A percentile compares a stretch with the other conserved stretches of the same genome.
Conservation (phyloP, 2,888 invertebrate species). For the Nemotelus nigrinus region DNA sequence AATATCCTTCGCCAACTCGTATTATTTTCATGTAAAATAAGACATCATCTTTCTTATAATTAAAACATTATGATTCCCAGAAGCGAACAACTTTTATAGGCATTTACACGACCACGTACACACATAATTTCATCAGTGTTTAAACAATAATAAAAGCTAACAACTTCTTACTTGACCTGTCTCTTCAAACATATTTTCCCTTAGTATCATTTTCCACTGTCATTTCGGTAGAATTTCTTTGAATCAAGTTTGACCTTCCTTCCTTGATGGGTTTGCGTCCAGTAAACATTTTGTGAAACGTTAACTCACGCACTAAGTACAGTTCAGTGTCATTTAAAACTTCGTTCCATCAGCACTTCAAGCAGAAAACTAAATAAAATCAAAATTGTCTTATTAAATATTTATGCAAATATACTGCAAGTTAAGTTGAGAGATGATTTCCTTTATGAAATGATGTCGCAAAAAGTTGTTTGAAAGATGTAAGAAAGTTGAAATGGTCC, state of each 20-base stretch:
- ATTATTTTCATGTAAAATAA: no score
- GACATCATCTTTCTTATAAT: no score
- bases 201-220: no score
- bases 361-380: not conserved
- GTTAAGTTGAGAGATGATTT: not conserved
- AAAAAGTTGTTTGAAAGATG: not conserved
- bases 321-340: not conserved
- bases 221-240: no score
- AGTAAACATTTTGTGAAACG: no score
- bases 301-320: not conserved
- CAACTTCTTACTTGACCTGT: not conserved
- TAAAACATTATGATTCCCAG: no score
- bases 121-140: not conserved
- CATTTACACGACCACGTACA: not conserved
- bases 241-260: no score
- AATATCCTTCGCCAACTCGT: no score
- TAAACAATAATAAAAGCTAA: not conserved
- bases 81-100: no score
- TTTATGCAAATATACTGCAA: conserved; percentile 10
- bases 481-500: not conserved
- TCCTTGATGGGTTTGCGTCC: no score
- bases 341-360: not conserved
- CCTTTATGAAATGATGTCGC: not conserved
- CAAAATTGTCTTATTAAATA: conserved; percentile 15
- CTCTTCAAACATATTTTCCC: no score